Evolutionary conservation across 1,140 invertebrate species (phyloP), one percentile per base, ranked within the genome.

Genomic region (Lepidotrigona ventralis): DNA sequence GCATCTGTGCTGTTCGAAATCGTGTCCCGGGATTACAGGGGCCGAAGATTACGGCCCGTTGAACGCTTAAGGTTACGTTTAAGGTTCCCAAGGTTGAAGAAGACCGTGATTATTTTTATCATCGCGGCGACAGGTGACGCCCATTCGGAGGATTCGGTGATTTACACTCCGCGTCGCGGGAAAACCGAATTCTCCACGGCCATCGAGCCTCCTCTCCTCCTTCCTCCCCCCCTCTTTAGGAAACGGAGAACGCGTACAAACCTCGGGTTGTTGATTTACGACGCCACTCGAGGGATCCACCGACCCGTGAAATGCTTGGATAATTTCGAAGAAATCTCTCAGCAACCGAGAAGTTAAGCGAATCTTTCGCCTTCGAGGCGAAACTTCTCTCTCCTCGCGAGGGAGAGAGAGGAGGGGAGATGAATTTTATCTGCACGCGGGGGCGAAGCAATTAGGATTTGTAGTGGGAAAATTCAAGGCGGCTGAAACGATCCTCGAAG

Each of bases 281-380:
- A 26, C 21, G 1, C 26, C n/a, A 33, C 64, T 77, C 73, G 19
- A n/a, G 66, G 33, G 70, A 60, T n/a, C 76, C 74, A 17, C 39
- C 74, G 54, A 70, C 54, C 64, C 75, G 81, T 78, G 39, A 78
- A 83, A 78, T 39, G 56, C 56, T 63, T 33, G 66, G 66, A 71
- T 83, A 83, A 83, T 83, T 83, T 70, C 74, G 39, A 83, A 78
- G 81, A 78, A 83, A 83, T 70, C 81, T 72, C 53, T 19, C 11
- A 60, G 58, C 23, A 8, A 5, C 39, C 39, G 58, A 60, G n/a
- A 12, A 60, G 58, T 60, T 60, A n/a, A 60, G 39, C 58, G 58
- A 60, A 60, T n/a, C 11, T 60, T 60, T 46, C 39, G 39, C 39
- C 39, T 46, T 46, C 9, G 39, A 6, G 39, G 39, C 39, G 39